Base-by-base conservation (phyloP, 1,140 invertebrate species). In the Neodiprion lecontei region DNA sequence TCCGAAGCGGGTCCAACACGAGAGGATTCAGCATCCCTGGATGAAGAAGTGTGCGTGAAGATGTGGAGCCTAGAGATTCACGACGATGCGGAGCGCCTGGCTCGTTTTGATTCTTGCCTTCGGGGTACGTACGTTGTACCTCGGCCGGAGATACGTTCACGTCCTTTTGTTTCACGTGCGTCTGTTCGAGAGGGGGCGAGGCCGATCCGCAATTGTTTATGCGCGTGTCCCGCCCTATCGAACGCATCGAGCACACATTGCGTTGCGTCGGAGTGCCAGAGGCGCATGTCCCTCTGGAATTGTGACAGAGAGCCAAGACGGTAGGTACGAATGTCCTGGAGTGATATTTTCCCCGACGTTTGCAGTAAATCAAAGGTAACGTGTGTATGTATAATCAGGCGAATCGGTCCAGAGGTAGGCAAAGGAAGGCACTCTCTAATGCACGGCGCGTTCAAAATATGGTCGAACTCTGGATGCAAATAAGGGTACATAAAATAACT, bases 121-220 rank as follows among this genome's bases (percentile, higher is more conserved):
- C 67, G 67, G 67, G 67, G 67, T 69, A 69, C 67, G 21, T 11
- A 21, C 17, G 67, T 69, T 12, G 12, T 21, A 47, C 67, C 40
- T 69, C 67, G 17, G 11, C 14, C 40, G 68, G 68, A 69, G 68
- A 14, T 28, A 47, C 68, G 14, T 23, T 21, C 11, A 12, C 21
- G 68, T 47, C 81, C 79, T 85, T 86, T 85, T 85, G 82, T 86
- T 85, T 80, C 76, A 79, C 74, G 80, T 75, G 77, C 80, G 85
- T 40, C 28, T 40, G 28, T 83, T 14, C 82, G 82, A 79, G 74
- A 83, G 81, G 85, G 85, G 86, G 86, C 86, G 86, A 87, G 86
- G 85, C 83, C 80, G 79, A 79, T 78, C 81, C 82, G 79, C 86
- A 86, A 88, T 88, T 87, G 86, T 88, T 88, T 88, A 88, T 87